Evolutionary conservation across 2,888 invertebrate species (phyloP).

Genomic region (Cantharis nigra): DNA sequence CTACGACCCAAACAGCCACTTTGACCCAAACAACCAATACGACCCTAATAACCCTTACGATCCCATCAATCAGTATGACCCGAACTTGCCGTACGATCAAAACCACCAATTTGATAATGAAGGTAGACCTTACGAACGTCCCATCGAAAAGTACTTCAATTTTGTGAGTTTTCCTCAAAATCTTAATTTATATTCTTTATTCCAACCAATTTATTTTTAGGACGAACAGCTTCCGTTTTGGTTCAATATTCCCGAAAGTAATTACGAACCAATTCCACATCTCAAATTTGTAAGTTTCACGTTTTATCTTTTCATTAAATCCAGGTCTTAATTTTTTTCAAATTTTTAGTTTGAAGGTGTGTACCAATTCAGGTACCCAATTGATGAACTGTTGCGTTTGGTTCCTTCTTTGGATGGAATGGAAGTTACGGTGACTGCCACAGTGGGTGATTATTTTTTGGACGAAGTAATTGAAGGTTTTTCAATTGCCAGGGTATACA

Average conservation of each 20-base stretch:
- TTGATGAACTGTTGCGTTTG: conserved; percentile 73
- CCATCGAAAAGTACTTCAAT: conserved; percentile 72
- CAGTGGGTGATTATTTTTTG: conserved; percentile 85
- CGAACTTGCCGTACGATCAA: neutral
- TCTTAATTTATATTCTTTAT: neutral
- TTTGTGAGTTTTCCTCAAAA: conserved; percentile 61
- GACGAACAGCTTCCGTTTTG: conserved; percentile 83
- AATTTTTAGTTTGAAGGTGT: conserved; percentile 80
- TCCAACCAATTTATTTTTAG: conserved; percentile 48
- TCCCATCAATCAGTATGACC: neutral
- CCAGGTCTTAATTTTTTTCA: neutral
- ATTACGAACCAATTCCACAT: conserved; percentile 67
- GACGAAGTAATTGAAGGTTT: conserved; percentile 86
- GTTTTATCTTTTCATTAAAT: neutral
- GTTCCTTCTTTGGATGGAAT: conserved; percentile 73
- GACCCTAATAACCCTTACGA: conserved; percentile 2
- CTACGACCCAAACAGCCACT: conserved; percentile 3
- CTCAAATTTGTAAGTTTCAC: conserved; percentile 69
- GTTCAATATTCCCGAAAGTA: conserved; percentile 68
- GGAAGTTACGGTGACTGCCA: conserved; percentile 82
- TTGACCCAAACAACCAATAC: neutral
- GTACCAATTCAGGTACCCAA: conserved; percentile 84
- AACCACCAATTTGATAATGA: conserved; percentile 11
- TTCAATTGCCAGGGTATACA: conserved; percentile 85
- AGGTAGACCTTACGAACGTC: conserved; percentile 38